Evolutionary conservation across 2,113 vertebrate species (phyloP), one percentile per base, ranked within the genome.

Genomic region (Odontophorus gujanensis): DNA sequence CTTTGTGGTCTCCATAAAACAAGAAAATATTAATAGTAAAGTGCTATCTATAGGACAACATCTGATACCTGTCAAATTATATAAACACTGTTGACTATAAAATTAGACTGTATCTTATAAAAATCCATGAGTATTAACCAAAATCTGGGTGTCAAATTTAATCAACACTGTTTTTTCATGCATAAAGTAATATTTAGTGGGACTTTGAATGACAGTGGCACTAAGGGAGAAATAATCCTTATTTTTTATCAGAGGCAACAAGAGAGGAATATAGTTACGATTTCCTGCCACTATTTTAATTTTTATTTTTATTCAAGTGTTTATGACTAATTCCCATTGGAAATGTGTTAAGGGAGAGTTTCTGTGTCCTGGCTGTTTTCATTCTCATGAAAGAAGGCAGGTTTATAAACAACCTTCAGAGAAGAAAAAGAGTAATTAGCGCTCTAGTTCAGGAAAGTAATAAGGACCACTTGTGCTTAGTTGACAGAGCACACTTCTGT

Each of bases 381-480:
- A 1, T 59, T 87, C 43, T 68, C 55, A 68, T 79, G 43, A 72
- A 63, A 79, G 82, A 81, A 1, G 7, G 30, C 8, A 59, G 36
- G 20, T 48, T 85, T 77, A 91, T 22, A 92, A 66, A 71, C 53
- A 74, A 12, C 42, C 50, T 73, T 87, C 59, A 77, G 48, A 85
- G 75, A 84, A 69, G 13, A 61, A 67, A 47, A 19, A 61, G 77
- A 68, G 57, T 81, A 88, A 86, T 90, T 74, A 75, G n/a, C 20
- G 18, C 53, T 68, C 85, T 59, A 62, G 28, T 53, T 95, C 61
- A 71, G 82, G 80, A 95, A 85, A 73, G 59, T 80, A 82, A 57
- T 87, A 84, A 82, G n/a, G 28, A 42, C 10, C 53, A 15, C 12
- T 88, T 53, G 28, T 34, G 38, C 30, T 77, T 57, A 59, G 16